Evolutionary conservation across 2,888 invertebrate genomes (phyloP), one percentile per base, ranked within the genome.

Genomic region (Ectemnius cavifrons): DNA sequence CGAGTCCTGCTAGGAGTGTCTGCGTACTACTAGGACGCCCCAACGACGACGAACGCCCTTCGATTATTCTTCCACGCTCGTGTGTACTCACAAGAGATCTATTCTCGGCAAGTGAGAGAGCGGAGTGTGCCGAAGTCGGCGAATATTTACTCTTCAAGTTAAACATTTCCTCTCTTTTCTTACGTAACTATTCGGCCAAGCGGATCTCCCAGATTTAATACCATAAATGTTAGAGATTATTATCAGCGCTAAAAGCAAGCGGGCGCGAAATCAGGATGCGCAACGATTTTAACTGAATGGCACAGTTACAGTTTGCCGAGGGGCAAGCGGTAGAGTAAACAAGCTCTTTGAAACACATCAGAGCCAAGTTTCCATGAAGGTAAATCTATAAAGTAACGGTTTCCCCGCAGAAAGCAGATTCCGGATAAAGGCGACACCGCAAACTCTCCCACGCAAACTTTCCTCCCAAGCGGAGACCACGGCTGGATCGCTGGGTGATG

Each of bases 381-480:
- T 52, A 14, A 52, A 52, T 52, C 52, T 52, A 52, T 52, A 52
- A 52, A 52, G 52, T 52, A 52, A 52, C 52, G 52, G 5, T 52
- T 52, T 14, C 16, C 52, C 16, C 14, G 52, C 11, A 52, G 52
- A 52, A 37, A 52, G n/a, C 52, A 52, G 52, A 52, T 52, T 52
- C 52, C 52, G 52, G 16, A 16, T 52, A 52, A 52, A 52, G 52
- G 37, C 37, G 37, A 52, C 52, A 52, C 52, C 52, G 52, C 52
- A 52, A 52, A 52, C 52, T 52, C 52, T 4, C 5, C 52, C 52
- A 14, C 37, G 52, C 52, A 52, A 37, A 52, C 52, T 52, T 52
- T 16, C 52, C 13, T 52, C 16, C 52, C 2, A 16, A 52, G 52
- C 52, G 16, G 16, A 11, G 8, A 11, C 6, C 37, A 0, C 8